Base-by-base conservation (phyloP, 2,797 vertebrate genomes). In the Lacerta bilineata region DNA sequence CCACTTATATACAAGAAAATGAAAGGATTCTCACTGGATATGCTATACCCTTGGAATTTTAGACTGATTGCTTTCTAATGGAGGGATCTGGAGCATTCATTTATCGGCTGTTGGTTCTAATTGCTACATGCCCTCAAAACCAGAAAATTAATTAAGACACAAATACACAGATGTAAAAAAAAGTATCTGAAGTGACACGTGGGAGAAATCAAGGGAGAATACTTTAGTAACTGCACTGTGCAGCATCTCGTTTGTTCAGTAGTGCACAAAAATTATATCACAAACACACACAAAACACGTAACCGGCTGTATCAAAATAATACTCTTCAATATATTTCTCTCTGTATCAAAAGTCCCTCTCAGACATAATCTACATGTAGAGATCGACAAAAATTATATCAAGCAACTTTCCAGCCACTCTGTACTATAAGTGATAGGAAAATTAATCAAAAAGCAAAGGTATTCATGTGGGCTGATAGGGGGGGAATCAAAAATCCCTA, bases 1-100 rank as follows among this genome's bases (percentile, higher is more conserved):
- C 61, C 55, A 1, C 33, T 0, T 0, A 6, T 0, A 23, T 2
- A 1, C 66, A 1, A 59, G 33, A 41, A 15, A 50, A 6, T 15
- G 3, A 5, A 27, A 27, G 9, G 64, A 23, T 4, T 18, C 83
- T 41, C 71, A n/a, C 55, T n/a, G 80, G 3, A 86, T 27, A 0
- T 78, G n/a, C 80, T 81, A 64, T 78, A 78, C 39, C 55, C 66
- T 50, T 89, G 25, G 82, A 1, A 59, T 83, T 55, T 64, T 86
- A 91, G 39, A 36, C 0, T 78, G 87, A 72, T n/a, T 64, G 80
- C 68, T 18, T 79, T 84, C 89, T 25, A 43, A 75, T 36, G 61
- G 85, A n/a, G 0, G 0, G 33, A 61, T 64, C 10, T 86, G 41
- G 81, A 91, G 79, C 50, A 80, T 20, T n/a, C 39, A 29, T 86